Evolutionary conservation across 2,113 vertebrate genomes (phyloP), one percentile per base, ranked within the genome.

Genomic region (Protobothrops mucrosquamatus): DNA sequence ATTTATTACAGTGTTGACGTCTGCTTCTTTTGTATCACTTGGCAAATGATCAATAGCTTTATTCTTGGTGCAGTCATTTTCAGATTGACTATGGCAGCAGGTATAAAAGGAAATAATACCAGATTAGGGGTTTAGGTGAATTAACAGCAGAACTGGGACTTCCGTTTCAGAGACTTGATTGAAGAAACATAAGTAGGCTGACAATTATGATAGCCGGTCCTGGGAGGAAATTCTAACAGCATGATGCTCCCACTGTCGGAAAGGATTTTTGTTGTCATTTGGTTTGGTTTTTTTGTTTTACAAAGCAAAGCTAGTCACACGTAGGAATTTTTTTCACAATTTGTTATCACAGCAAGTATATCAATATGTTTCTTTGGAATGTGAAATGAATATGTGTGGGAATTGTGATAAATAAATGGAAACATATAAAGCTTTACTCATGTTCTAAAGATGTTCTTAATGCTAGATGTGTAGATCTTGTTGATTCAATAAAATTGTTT

Each of bases 1-100:
- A 97, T 97, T 98, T 98, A 97, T 97, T 97, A 96, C 96, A 96
- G 93, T 74, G 34, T 95, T 96, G 96, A 97, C 29, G 39, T 95
- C 93, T 89, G 91, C 93, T 96, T 85, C 93, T 96, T 98, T 97
- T 97, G 95, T 97, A 95, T 94, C 93, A 95, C 96, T 97, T 98
- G 97, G 97, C 95, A 97, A 97, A 96, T 92, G 96, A 97, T 97
- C 97, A 96, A 94, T 94, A 96, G 93, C 93, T 94, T 96, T 95
- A 94, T 94, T 93, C 92, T 94, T 95, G 1, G 0, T 92, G 95
- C 89, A 94, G 48, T 87, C 95, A 93, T 93, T 34, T 56, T 94
- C 39, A 94, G 93, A 95, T 88, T 93, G 91, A 89, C n/a, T 10
- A 14, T 0, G 3, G 92, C 93, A 95, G 94, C 92, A 97, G 93